Conservation (phyloP, 2,797 vertebrate species). For the Hylomyscus alleni region DNA sequence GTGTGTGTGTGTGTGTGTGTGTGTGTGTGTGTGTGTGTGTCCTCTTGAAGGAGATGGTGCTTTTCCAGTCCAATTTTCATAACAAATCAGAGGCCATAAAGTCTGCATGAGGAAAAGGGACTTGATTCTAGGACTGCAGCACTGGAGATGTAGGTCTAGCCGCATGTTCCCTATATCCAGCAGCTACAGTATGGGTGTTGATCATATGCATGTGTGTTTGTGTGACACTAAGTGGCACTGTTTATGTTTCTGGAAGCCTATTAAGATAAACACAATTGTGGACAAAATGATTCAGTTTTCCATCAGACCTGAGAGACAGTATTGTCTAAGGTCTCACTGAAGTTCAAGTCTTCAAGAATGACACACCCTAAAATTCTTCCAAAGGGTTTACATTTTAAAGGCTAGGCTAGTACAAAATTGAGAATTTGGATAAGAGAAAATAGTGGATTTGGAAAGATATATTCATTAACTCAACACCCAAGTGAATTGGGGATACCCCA, state of each 20-base stretch:
- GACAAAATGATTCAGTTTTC: constrained; percentile 44
- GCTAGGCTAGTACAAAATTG: not conserved
- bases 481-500: constrained; percentile 35
- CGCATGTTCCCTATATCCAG: not conserved
- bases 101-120: not conserved
- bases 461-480: constrained; percentile 47
- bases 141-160: not conserved
- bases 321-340: not conserved
- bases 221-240: not conserved
- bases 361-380: constrained; percentile 15
- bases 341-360: constrained; percentile 23
- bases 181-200: not conserved
- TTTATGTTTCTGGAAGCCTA: not conserved
- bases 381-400: not conserved
- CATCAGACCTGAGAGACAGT: not conserved
- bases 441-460: constrained; percentile 18
- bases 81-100: not conserved
- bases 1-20: too few species aligned
- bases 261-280: constrained; percentile 20
- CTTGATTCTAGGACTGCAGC: not conserved
- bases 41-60: not conserved
- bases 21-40: too few species aligned
- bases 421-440: not conserved
- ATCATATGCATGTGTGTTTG: not conserved
- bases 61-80: constrained; percentile 31